These are phyloP conservation scores for Lathamus discolor DNA, from an alignment of 2,113 vertebrate genomes.

Conservation along the genomic window DNA sequence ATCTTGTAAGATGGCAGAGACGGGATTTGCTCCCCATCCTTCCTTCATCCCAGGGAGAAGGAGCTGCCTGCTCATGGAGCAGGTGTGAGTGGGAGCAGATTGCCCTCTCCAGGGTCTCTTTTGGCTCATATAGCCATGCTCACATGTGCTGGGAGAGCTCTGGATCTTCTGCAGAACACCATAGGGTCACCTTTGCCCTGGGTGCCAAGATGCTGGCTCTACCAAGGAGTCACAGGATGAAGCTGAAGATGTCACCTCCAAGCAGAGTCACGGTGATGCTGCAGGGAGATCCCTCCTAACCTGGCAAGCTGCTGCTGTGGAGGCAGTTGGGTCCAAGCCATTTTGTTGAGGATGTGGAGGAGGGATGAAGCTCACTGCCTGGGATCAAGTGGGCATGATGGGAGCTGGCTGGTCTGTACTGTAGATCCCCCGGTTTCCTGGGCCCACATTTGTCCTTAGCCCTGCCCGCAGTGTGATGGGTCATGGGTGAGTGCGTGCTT, in stretches of 20 bases:
- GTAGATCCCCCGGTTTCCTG: background rate
- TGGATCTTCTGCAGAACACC: background rate
- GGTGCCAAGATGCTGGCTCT: background rate
- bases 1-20: background rate
- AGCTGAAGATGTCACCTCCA: background rate
- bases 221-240: background rate
- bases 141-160: rapidly evolving
- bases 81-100: background rate
- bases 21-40: background rate
- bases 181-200: background rate
- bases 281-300: background rate
- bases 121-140: background rate
- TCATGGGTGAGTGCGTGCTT: rapidly evolving
- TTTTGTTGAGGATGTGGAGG: background rate
- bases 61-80: background rate
- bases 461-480: background rate
- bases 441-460: background rate
- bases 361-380: background rate
- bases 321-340: background rate
- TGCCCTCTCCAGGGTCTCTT: rapidly evolving
- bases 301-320: background rate
- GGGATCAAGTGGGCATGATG: background rate
- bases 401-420: background rate
- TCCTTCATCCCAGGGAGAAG: background rate
- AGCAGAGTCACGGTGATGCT: background rate